These are phyloP conservation scores for Cichladusa arquata DNA, from an alignment of 2,113 vertebrate genomes.

Conservation along the genomic window DNA sequence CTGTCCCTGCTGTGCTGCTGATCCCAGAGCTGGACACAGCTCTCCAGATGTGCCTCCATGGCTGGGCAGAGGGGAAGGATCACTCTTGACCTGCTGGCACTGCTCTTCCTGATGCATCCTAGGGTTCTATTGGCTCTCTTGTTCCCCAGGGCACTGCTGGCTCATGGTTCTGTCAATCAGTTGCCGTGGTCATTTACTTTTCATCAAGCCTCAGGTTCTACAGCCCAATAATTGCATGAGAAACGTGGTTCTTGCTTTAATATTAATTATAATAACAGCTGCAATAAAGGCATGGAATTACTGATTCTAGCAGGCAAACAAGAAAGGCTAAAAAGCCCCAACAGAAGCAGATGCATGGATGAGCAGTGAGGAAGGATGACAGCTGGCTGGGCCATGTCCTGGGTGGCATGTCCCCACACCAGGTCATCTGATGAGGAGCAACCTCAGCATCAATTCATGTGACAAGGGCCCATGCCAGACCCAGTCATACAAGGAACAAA, in stretches of 20 bases:
- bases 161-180: background rate
- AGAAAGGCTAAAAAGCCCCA: background rate
- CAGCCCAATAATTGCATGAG: background rate
- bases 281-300: background rate
- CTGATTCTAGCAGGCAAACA: background rate
- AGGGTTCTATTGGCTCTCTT: background rate
- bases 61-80: background rate
- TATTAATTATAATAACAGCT: background rate
- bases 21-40: background rate
- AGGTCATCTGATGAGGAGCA: background rate
- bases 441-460: background rate
- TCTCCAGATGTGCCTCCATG: background rate
- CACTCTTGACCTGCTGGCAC: background rate
- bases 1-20: background rate
- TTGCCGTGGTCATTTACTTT: constrained; percentile 4
- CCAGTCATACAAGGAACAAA: background rate
- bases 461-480: background rate
- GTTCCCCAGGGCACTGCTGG: background rate
- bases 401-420: background rate
- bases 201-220: background rate
- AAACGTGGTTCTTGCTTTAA: background rate
- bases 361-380: background rate
- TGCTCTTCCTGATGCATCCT: background rate
- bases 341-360: too few relatives aligned
- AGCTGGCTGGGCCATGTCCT: background rate